Conservation (phyloP, 2,113 vertebrate species). For the Trogon surrucura region DNA sequence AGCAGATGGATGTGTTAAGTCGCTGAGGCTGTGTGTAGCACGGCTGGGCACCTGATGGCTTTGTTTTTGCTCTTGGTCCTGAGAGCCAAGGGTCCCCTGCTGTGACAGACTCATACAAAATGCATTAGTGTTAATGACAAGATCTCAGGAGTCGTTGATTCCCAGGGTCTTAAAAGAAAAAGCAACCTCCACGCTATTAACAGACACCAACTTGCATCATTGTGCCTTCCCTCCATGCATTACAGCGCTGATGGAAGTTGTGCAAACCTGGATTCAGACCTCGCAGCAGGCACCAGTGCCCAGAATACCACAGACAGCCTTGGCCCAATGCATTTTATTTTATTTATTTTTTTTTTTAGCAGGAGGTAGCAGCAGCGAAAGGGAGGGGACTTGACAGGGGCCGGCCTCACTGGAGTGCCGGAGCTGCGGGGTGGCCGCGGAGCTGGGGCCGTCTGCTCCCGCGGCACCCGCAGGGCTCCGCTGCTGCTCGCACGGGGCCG, state of each 20-base stretch:
- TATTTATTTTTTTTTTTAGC: background rate
- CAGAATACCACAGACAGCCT: background rate
- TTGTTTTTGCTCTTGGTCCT: conserved; percentile 10
- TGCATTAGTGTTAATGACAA: conserved; percentile 7
- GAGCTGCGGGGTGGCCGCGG: background rate
- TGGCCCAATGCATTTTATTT: background rate
- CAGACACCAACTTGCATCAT: fast-evolving
- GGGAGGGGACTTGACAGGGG: background rate
- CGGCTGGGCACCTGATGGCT: background rate
- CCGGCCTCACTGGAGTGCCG: background rate
- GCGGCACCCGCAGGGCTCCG: background rate
- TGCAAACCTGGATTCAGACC: background rate
- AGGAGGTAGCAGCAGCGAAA: background rate
- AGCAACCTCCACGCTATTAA: background rate
- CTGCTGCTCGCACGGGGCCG: background rate
- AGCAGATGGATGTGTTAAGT: background rate
- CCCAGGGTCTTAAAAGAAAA: background rate
- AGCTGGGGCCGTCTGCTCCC: background rate
- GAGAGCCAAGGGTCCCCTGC: background rate
- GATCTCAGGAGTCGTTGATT: background rate
- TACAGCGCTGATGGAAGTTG: background rate
- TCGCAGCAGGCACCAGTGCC: background rate
- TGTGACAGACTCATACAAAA: conserved; percentile 2
- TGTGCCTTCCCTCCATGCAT: fast-evolving
- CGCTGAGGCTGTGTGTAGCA: fast-evolving